A percentile compares a stretch with the other conserved stretches of the same genome.
phyloP scores from a whole-genome alignment of 2,888 invertebrate species.

The Machimus rusticus region DNA sequence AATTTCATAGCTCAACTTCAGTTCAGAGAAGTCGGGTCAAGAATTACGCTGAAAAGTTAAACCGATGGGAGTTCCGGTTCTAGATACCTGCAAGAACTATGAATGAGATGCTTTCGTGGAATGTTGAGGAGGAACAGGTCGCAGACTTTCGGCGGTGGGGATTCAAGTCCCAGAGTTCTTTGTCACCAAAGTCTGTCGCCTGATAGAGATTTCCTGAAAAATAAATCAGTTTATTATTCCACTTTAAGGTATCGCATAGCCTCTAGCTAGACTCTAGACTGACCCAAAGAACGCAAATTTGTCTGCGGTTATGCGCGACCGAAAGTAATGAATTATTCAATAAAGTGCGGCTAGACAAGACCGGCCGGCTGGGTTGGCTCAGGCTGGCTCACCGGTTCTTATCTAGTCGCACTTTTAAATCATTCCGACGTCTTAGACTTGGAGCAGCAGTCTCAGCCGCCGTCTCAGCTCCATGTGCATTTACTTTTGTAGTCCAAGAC shows the following conservation, averaged over 20 bases:
- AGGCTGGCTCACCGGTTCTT: background rate
- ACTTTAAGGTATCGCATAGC: background rate
- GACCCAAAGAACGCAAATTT: slow-evolving; percentile 28
- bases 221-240: slow-evolving; percentile 10
- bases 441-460: slow-evolving; percentile 5
- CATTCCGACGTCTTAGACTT: slow-evolving; percentile 6
- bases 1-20: background rate
- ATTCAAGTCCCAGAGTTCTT: background rate
- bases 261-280: background rate
- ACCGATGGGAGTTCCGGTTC: background rate
- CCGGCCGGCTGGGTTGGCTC: slow-evolving; percentile 16
- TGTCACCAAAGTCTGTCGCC: background rate
- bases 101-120: background rate
- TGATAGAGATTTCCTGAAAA: slow-evolving; percentile 33
- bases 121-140: background rate
- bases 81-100: background rate
- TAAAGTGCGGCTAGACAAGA: slow-evolving; percentile 36
- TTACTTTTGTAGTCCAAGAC: slow-evolving; percentile 2
- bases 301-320: slow-evolving; percentile 12
- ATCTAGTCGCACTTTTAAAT: slow-evolving; percentile 29
- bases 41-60: background rate
- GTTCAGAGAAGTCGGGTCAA: slow-evolving; percentile 2
- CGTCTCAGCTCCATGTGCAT: background rate
- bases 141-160: background rate
- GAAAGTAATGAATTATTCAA: slow-evolving; percentile 34